Conservation (phyloP, 2,888 invertebrate genomes). For the Leucoma salicis region DNA sequence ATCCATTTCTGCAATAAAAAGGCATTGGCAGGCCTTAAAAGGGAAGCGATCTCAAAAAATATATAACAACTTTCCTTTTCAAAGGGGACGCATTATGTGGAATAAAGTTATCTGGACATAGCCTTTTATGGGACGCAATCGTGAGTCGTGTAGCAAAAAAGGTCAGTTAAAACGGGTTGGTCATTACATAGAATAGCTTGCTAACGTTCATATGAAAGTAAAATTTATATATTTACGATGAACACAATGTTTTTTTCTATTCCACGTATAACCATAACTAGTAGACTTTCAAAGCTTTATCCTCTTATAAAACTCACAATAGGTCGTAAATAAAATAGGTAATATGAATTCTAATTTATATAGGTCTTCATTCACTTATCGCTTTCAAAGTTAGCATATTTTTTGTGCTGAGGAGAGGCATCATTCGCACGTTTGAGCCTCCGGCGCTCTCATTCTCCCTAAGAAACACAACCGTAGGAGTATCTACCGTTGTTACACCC, state of each 20-base stretch:
- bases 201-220: slow-evolving; percentile 65
- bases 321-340: too few relatives aligned
- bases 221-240: slow-evolving; percentile 60
- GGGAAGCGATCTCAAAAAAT: slow-evolving; percentile 70
- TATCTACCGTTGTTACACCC: too few relatives aligned
- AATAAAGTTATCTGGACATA: slow-evolving; percentile 78
- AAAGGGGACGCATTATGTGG: slow-evolving; percentile 71
- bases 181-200: slow-evolving; percentile 63
- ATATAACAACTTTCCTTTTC: slow-evolving; percentile 75
- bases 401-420: too few relatives aligned
- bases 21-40: slow-evolving; percentile 59
- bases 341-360: too few relatives aligned
- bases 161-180: slow-evolving; percentile 60
- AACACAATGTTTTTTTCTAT: slow-evolving; percentile 24
- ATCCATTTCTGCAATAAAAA: slow-evolving; percentile 68
- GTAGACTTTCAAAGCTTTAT: not conserved
- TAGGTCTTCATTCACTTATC: too few relatives aligned
- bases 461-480: too few relatives aligned
- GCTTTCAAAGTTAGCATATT: too few relatives aligned
- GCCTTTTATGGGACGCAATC: slow-evolving; percentile 72
- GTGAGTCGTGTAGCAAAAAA: slow-evolving; percentile 64
- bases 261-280: not conserved
- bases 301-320: too few relatives aligned
- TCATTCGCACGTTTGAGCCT: too few relatives aligned
- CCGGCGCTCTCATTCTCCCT: too few relatives aligned